Evolutionary conservation across 2,888 invertebrate species (phyloP), one percentile per base, ranked within the genome.

Genomic region (Heteromyza rotundicornis): DNA sequence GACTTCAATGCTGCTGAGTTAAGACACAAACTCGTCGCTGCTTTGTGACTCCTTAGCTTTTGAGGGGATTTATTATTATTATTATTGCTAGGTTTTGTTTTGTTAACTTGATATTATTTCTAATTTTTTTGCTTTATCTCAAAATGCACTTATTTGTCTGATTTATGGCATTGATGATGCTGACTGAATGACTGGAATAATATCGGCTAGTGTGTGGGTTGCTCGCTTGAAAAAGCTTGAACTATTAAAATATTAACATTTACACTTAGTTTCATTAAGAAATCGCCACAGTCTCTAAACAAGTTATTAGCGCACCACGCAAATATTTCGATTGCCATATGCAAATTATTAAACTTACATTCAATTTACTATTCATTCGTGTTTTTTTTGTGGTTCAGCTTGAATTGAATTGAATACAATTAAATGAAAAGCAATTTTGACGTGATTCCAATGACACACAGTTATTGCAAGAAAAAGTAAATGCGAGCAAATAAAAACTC

Each of bases 371-470:
- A 52, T 27, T 59, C n/a, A n/a, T n/a, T n/a, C n/a, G n/a, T n/a
- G n/a, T n/a, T n/a, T n/a, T n/a, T n/a, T n/a, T n/a, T n/a, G n/a
- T n/a, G n/a, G n/a, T 40, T 40, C 40, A 40, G 47, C 47, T 19
- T 47, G 2, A 2, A 14, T 19, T 47, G 47, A 19, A 2, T 17
- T 47, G 2, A 40, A 40, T 47, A 19, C 20, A 44, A 24, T 35
- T 52, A 2, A 52, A 58, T 52, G 52, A 36, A 52, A n/a, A 23
- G 24, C 23, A 51, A 10, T 22, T 19, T n/a, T 54, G 10, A 70
- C 70, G 70, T 76, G 74, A 76, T 68, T 69, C 63, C 68, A 75
- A 69, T 75, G 70, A 69, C 69, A 70, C 68, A 65, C 72, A 76
- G 72, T 75, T 75, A 73, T 70, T 69, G 56, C 44, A 36, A n/a